Evolutionary conservation across 2,888 invertebrate species (phyloP).

Genomic region (Callyntrura sp.): DNA sequence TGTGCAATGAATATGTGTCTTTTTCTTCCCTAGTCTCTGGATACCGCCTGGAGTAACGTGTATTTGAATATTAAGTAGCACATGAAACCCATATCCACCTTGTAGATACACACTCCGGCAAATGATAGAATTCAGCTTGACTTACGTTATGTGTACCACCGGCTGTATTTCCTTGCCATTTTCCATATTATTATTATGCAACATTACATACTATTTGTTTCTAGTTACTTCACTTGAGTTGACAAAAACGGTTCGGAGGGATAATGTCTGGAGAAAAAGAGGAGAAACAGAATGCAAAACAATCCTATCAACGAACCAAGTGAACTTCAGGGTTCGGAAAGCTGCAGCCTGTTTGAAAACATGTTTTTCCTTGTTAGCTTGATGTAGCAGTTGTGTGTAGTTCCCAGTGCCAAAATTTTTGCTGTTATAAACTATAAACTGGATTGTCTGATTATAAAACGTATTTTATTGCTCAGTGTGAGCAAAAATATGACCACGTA

Average conservation of each 20-base stretch:
- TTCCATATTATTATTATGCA: background rate
- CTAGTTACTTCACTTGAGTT: constrained; percentile 59
- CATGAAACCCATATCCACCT: background rate
- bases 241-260: constrained; percentile 66
- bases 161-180: background rate
- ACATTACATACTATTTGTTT: constrained; percentile 42
- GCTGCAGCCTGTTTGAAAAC: background rate
- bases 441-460: constrained; percentile 38
- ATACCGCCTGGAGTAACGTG: constrained; percentile 11
- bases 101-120: background rate
- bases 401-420: constrained; percentile 49
- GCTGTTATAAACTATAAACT: constrained; percentile 49
- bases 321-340: constrained; percentile 24
- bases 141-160: background rate
- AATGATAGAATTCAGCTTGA: background rate
- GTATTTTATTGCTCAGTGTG: constrained; percentile 45
- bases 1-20: background rate
- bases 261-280: background rate
- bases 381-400: constrained; percentile 22
- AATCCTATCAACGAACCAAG: background rate
- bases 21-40: background rate
- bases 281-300: background rate
- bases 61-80: background rate
- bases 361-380: background rate
- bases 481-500: constrained; percentile 62